Base-by-base conservation (phyloP, 2,888 invertebrate genomes). In the Drosophila quasianomalipes region DNA sequence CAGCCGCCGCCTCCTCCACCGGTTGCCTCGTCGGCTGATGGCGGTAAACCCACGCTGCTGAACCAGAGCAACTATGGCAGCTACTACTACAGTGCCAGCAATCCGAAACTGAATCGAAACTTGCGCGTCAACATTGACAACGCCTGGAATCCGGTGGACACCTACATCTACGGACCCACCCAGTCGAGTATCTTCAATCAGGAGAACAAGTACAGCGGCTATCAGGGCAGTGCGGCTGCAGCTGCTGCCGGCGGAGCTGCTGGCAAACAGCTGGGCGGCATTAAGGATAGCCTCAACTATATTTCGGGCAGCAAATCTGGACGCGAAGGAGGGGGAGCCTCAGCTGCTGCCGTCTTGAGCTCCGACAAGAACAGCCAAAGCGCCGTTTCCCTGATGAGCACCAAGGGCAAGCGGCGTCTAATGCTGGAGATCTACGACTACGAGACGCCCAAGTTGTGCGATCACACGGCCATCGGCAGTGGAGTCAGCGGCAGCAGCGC, bases 361-460 rank as follows among this genome's bases (percentile, higher is more conserved):
- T 74, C 88, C 9, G 88, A 89, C n/a, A 82, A 83, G 14, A 82
- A 61, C 2, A 79, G 70, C 28, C 79, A 64, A 16, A 64, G 52
- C 54, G 85, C 89, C 16, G 65, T 90, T 22, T 89, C 91, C 16
- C 59, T 92, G 52, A 91, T 91, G 86, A 91, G 91, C 76, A 90
- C 84, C 57, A 93, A 93, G 79, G 92, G 93, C 66, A 93, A 93
- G 82, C 87, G 94, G 31, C 92, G 92, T 30, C 93, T 95, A 58
- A 94, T 97, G 80, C 96, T 96, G 57, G 96, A 96, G 89, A 96
- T 95, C 93, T 97, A 96, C 91, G 96, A 96, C 93, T 94, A 94
- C 76, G 96, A 96, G 83, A 95, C 96, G 54, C 97, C 97, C 5
- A 95, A 96, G 83, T 94, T 97, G 60, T 97, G 97, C 93, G 97